phyloP scores from a whole-genome alignment of 2,797 vertebrate species.

The Bovichtus variegatus region DNA sequence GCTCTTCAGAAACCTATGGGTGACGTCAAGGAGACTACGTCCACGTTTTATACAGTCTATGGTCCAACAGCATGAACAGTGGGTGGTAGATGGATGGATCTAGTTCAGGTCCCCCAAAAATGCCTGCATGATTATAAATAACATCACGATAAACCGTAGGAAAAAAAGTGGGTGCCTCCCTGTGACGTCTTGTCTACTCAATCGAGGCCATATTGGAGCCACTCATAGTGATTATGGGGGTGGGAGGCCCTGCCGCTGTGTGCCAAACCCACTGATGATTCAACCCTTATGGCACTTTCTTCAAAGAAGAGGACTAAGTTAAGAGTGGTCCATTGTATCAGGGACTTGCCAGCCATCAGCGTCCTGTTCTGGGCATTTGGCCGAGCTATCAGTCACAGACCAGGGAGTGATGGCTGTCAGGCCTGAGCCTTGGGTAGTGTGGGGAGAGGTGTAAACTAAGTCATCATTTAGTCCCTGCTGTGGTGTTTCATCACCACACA shows the following conservation, averaged over 20 bases:
- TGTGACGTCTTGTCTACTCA: slow-evolving; percentile 51
- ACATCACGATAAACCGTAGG: slow-evolving; percentile 5
- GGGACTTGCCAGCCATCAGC: slow-evolving; percentile 23
- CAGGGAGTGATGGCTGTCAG: slow-evolving; percentile 29
- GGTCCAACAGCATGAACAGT: not conserved
- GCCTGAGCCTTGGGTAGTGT: slow-evolving; percentile 48
- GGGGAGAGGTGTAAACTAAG: slow-evolving; percentile 70
- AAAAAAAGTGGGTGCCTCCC: slow-evolving; percentile 46
- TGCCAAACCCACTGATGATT: slow-evolving; percentile 65
- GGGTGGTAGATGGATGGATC: slow-evolving; percentile 9
- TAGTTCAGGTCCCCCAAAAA: not conserved
- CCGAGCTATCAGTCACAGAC: slow-evolving; percentile 51
- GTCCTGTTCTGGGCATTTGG: slow-evolving; percentile 45
- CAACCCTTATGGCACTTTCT: slow-evolving; percentile 49
- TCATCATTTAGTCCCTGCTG: slow-evolving; percentile 72
- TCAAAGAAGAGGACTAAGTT: slow-evolving; percentile 42
- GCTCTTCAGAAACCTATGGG: too few species aligned
- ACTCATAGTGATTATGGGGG: slow-evolving; percentile 49
- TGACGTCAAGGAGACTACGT: too few species aligned
- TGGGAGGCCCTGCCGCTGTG: slow-evolving; percentile 48
- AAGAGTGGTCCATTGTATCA: slow-evolving; percentile 7
- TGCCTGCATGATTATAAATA: slow-evolving; percentile 19
- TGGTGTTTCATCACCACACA: slow-evolving; percentile 65
- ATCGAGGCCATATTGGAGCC: slow-evolving; percentile 41
- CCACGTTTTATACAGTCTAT: too few species aligned